These are phyloP conservation scores for Zaprionus vittiger DNA, from an alignment of 1,140 invertebrate species.

Conservation along the genomic window DNA sequence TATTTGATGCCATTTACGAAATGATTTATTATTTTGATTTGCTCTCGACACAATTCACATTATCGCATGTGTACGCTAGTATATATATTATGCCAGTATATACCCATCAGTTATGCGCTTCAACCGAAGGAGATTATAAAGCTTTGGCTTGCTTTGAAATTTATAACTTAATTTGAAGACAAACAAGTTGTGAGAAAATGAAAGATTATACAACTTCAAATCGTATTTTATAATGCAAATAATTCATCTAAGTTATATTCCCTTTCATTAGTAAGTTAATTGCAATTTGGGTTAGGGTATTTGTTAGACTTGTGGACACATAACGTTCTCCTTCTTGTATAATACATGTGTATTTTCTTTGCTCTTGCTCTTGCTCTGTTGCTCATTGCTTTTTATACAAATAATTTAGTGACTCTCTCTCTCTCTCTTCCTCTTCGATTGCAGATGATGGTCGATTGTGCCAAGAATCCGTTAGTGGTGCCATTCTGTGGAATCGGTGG, in stretches of 20 bases:
- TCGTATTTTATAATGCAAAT: not conserved
- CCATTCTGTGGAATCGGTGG: constrained; percentile 90
- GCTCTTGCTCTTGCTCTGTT: constrained; percentile 52
- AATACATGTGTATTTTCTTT: constrained; percentile 48
- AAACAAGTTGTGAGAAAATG: not conserved
- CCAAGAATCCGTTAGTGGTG: constrained; percentile 91
- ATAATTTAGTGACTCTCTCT: constrained; percentile 70
- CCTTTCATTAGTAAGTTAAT: not conserved
- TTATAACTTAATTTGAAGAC: not conserved
- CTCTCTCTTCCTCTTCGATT: constrained; percentile 53
- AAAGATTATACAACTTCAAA: not conserved
- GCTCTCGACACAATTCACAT: constrained; percentile 69
- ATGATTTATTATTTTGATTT: constrained; percentile 84
- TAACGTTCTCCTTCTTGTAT: constrained; percentile 14
- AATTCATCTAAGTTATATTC: too few species aligned
- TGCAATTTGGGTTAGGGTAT: not conserved
- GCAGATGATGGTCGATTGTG: constrained; percentile 93
- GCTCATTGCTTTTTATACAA: constrained; percentile 68
- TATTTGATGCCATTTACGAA: constrained; percentile 83
- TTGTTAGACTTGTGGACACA: not conserved
- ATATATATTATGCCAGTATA: constrained; percentile 31
- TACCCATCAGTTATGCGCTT: constrained; percentile 13
- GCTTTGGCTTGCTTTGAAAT: not conserved
- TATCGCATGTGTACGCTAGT: constrained; percentile 21
- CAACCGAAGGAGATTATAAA: not conserved